A percentile compares a stretch with the other conserved stretches of the same genome.
These are phyloP conservation scores for Procambarus clarkii DNA, from an alignment of 1,140 invertebrate genomes.

Conservation along the genomic window DNA sequence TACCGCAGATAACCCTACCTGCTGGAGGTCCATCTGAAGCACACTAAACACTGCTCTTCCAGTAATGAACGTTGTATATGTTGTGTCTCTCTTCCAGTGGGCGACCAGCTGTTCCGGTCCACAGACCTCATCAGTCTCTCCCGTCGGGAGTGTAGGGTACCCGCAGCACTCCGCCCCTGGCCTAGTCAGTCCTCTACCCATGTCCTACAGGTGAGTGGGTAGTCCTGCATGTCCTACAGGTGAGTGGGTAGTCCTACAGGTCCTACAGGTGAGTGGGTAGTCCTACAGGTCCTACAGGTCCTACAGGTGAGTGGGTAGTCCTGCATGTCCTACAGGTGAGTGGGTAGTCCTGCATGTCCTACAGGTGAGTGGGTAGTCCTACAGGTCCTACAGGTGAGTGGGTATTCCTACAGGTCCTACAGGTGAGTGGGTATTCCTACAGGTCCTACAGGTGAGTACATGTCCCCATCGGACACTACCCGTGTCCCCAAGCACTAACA, in stretches of 20 bases:
- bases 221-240: neutral
- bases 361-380: slow-evolving; percentile 52
- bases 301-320: slow-evolving; percentile 56
- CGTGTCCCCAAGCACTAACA: too few relatives aligned
- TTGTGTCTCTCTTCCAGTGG: slow-evolving; percentile 1
- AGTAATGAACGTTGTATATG: too few relatives aligned
- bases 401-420: slow-evolving; percentile 18
- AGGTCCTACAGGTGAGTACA: neutral
- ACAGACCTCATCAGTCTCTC: slow-evolving; percentile 17
- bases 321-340: neutral
- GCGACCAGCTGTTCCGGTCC: slow-evolving; percentile 40
- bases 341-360: slow-evolving; percentile 27
- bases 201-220: slow-evolving; percentile 64
- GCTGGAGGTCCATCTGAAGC: too few relatives aligned
- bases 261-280: slow-evolving; percentile 59
- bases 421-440: slow-evolving; percentile 43
- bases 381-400: neutral
- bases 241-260: neutral
- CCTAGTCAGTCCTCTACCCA: slow-evolving; percentile 64
- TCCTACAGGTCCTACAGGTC: neutral
- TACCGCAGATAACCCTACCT: too few relatives aligned
- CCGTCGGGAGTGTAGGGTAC: slow-evolving; percentile 54
- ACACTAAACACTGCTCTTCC: too few relatives aligned
- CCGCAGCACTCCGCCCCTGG: slow-evolving; percentile 58
- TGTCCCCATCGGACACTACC: neutral